Conservation (phyloP, 2,113 vertebrate species). For the Orcinus orca region DNA sequence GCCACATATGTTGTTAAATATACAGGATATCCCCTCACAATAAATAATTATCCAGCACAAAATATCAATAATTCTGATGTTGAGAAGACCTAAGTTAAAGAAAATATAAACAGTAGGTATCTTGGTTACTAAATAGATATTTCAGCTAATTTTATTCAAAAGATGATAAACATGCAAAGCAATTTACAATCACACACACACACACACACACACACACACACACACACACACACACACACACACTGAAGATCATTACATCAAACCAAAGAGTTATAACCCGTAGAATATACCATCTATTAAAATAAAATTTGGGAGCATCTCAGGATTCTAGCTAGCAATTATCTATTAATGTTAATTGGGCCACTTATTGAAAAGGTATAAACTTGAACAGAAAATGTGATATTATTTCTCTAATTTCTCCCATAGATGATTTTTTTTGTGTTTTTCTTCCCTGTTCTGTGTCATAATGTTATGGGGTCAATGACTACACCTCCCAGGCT, state of each 20-base stretch:
- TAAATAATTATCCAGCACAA: background rate
- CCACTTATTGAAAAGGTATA: background rate
- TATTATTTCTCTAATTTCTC: background rate
- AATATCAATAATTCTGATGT: background rate
- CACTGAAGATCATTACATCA: background rate
- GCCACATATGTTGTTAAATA: background rate
- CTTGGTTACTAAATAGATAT: background rate
- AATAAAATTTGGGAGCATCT: conserved; percentile 10
- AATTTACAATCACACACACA: background rate
- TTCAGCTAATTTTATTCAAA: conserved; percentile 1
- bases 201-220: background rate
- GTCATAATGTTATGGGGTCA: background rate
- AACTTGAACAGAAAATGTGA: background rate
- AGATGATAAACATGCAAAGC: background rate
- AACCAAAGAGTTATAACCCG: background rate
- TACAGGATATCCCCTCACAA: background rate
- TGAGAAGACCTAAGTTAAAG: background rate
- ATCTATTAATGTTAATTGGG: background rate
- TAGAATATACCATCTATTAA: background rate
- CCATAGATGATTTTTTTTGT: background rate
- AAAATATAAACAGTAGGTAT: background rate
- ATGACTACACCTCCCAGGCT: background rate
- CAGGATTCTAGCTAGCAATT: background rate
- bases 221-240: background rate
- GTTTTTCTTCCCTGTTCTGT: background rate